Evolutionary conservation across 2,888 invertebrate species (phyloP).

Genomic region (Rhagonycha fulva): DNA sequence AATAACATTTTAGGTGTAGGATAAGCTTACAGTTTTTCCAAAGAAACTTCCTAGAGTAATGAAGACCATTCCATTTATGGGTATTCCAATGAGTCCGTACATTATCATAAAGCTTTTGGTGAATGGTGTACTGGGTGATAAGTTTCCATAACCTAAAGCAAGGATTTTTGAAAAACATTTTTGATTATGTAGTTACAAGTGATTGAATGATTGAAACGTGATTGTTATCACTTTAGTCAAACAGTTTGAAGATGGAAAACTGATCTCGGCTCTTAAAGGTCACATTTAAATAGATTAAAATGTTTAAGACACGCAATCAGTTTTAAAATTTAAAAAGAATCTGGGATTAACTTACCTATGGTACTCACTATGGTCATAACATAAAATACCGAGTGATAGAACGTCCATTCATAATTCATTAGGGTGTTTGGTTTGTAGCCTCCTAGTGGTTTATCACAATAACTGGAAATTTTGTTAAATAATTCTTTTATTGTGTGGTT

Average conservation of each 20-base stretch:
- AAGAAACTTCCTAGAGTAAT: slow-evolving; percentile 86
- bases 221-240: neutral
- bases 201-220: neutral
- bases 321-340: neutral
- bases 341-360: slow-evolving; percentile 69
- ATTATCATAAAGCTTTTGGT: slow-evolving; percentile 85
- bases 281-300: neutral
- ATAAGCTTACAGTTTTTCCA: slow-evolving; percentile 70
- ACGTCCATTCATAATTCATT: slow-evolving; percentile 76
- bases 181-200: neutral
- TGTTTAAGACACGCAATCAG: neutral
- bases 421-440: slow-evolving; percentile 63
- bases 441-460: slow-evolving; percentile 76
- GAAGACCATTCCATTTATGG: slow-evolving; percentile 80
- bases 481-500: neutral
- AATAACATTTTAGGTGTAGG: neutral
- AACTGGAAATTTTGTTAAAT: slow-evolving; percentile 43
- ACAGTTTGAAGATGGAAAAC: neutral
- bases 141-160: slow-evolving; percentile 83
- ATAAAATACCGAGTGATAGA: slow-evolving; percentile 90
- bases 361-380: slow-evolving; percentile 92
- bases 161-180: neutral
- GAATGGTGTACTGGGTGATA: slow-evolving; percentile 79
- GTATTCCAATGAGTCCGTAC: slow-evolving; percentile 85
- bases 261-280: neutral